These are phyloP conservation scores for Eledona agricola DNA, from an alignment of 2,888 invertebrate species.

Conservation along the genomic window DNA sequence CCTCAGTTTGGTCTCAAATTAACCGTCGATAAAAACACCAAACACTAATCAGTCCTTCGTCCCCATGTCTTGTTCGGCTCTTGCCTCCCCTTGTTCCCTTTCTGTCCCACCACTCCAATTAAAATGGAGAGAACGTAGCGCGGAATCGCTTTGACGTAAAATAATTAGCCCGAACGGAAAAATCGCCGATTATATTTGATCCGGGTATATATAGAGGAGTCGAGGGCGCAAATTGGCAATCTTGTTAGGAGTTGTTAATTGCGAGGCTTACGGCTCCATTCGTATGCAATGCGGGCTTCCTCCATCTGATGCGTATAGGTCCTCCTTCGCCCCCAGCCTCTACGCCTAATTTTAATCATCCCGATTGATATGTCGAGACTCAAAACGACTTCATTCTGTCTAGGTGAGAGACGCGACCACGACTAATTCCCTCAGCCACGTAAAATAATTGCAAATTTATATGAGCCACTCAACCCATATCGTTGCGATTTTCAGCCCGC, in stretches of 20 bases:
- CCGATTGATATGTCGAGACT: constrained; percentile 27
- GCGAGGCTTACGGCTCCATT: constrained; percentile 58
- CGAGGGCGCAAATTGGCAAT: constrained; percentile 60
- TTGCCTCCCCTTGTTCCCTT: neutral
- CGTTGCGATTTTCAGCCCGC: constrained; percentile 23
- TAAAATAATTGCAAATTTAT: constrained; percentile 45
- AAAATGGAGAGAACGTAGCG: constrained; percentile 55
- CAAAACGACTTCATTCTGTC: constrained; percentile 4
- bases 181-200: constrained; percentile 61
- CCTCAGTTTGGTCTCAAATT: too few species aligned
- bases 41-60: too few species aligned
- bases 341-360: constrained; percentile 26
- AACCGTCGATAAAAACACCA: too few species aligned
- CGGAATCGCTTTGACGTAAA: constrained; percentile 57
- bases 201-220: constrained; percentile 51
- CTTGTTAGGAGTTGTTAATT: constrained; percentile 62
- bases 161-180: constrained; percentile 60
- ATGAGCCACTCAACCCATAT: constrained; percentile 45
- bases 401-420: constrained; percentile 34
- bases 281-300: constrained; percentile 57
- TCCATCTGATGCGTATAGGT: constrained; percentile 35
- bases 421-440: constrained; percentile 45
- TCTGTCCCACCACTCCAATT: constrained; percentile 46
- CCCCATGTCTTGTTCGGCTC: too few species aligned
- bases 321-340: constrained; percentile 9